These are phyloP conservation scores for Torymus auratus DNA, from an alignment of 2,888 invertebrate genomes.

Conservation along the genomic window DNA sequence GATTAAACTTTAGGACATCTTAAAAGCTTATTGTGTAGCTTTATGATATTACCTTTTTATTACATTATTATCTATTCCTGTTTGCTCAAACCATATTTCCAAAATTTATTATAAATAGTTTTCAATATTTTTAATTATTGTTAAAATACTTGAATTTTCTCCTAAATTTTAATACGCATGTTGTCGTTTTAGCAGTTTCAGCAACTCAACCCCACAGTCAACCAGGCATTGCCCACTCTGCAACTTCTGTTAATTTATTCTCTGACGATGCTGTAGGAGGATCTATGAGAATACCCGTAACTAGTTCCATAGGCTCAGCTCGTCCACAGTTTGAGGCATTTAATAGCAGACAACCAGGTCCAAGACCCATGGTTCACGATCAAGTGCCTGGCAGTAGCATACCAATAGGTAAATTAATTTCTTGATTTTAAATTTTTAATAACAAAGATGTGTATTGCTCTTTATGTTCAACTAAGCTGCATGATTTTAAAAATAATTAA, in stretches of 20 bases:
- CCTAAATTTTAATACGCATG: not conserved
- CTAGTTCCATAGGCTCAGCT: constrained; percentile 56
- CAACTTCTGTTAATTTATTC: constrained; percentile 55
- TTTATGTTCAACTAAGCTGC: not conserved
- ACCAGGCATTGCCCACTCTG: constrained; percentile 54
- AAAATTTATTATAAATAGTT: no score
- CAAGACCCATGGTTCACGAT: constrained; percentile 53
- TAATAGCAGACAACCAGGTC: constrained; percentile 50
- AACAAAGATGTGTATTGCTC: no score
- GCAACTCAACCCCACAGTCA: constrained; percentile 55
- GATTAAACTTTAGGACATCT: constrained; percentile 1
- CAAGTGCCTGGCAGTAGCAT: constrained; percentile 54
- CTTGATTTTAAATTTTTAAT: not conserved
- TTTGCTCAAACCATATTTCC: no score
- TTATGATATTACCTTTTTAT: no score
- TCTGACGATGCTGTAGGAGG: constrained; percentile 49
- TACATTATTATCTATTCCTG: no score
- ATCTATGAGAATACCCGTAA: constrained; percentile 57
- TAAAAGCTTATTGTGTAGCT: not conserved
- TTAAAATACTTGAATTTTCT: not conserved
- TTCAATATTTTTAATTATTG: no score
- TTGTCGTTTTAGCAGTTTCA: constrained; percentile 36
- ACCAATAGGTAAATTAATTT: constrained; percentile 44
- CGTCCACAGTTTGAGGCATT: constrained; percentile 52
- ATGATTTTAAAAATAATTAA: constrained; percentile 28